phyloP scores from a whole-genome alignment of 2,797 vertebrate species.

The Mastacembelus armatus region DNA sequence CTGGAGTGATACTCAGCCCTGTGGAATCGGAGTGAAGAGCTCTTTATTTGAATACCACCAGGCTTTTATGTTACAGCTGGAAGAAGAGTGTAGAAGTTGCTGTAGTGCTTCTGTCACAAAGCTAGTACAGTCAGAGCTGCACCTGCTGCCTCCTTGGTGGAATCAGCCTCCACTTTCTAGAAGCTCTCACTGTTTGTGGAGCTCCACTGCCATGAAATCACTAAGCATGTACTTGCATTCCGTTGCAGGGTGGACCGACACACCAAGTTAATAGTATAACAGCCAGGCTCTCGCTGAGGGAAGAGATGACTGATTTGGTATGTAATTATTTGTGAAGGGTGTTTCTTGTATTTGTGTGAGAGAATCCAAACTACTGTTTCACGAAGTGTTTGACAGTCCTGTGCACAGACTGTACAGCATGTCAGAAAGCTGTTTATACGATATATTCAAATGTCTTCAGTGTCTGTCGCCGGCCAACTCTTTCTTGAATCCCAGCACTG shows the following conservation, averaged over 20 bases:
- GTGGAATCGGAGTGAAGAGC: constrained; percentile 22
- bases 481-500: no score
- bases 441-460: no score
- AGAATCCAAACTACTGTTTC: no score
- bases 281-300: neutral
- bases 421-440: no score
- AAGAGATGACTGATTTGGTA: neutral
- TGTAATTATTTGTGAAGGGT: no score
- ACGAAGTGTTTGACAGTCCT: no score
- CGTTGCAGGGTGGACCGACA: neutral
- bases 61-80: constrained; percentile 49
- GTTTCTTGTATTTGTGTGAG: no score
- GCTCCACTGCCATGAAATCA: constrained; percentile 10
- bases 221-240: neutral
- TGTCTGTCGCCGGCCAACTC: no score
- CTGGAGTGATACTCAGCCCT: neutral
- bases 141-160: constrained; percentile 12
- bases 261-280: neutral
- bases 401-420: no score
- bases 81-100: constrained; percentile 29
- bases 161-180: constrained; percentile 34
- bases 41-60: constrained; percentile 42
- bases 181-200: constrained; percentile 42
- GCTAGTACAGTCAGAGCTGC: neutral
- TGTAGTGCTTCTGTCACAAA: constrained; percentile 22